Evolutionary conservation across 2,888 invertebrate genomes (phyloP), one percentile per base, ranked within the genome.

Genomic region (Linyphia triangularis): DNA sequence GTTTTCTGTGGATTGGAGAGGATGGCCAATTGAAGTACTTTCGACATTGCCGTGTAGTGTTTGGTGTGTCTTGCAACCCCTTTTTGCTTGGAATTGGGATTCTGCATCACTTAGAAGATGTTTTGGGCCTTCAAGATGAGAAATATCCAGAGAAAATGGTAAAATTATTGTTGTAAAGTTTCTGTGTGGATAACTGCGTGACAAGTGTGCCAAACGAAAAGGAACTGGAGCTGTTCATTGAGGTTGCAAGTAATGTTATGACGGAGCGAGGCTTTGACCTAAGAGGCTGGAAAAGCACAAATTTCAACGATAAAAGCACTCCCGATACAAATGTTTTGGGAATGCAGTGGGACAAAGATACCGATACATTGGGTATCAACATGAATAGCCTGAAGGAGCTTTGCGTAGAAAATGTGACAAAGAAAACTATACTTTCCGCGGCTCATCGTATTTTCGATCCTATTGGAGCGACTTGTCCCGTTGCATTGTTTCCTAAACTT

Each of bases 341-440:
- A 26, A 69, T 69, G 69, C 33, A 33, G 37, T n/a, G n/a, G n/a
- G n/a, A n/a, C n/a, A n/a, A n/a, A n/a, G n/a, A n/a, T n/a, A n/a
- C n/a, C n/a, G n/a, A n/a, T n/a, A n/a, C 73, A 13, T 57, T 73
- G 19, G 73, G 30, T 51, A 73, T 57, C 57, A 73, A 73, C n/a
- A 73, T 73, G 57, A 73, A 7, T 24, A 26, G 26, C 24, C 19
- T 69, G 69, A 37, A 28, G 33, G 43, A 72, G 43, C 43, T 72
- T 59, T 75, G 72, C 16, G 72, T 51, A 13, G 33, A 43, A 24
- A 40, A 24, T 1, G 9, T 51, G 26, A n/a, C n/a, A n/a, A 22
- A 72, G 26, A 43, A 22, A 51, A 43, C 0, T 40, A 19, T 72
- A 22, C 7, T 72, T 43, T 43, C 43, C 16, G 70, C 70, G 10